Conservation (phyloP, 2,113 vertebrate genomes). For the Campylorhamphus procurvoides region DNA sequence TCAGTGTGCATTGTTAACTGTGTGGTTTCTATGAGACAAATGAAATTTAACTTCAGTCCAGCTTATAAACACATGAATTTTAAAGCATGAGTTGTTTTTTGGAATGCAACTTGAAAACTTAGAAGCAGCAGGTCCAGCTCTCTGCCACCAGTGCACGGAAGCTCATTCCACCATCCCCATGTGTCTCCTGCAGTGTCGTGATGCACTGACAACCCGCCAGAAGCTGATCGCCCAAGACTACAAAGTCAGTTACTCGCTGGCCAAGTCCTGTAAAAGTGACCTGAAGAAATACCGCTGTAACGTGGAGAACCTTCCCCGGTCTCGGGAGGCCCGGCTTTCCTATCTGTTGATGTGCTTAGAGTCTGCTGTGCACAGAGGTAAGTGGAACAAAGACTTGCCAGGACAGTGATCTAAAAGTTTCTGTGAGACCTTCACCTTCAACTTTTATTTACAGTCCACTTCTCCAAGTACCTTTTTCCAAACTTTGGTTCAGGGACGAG, state of each 20-base stretch:
- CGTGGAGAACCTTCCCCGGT: constrained; percentile 90
- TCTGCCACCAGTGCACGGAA: rapidly evolving
- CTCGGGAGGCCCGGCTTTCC: constrained; percentile 93
- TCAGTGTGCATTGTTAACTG: not conserved
- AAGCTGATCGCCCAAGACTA: constrained; percentile 98
- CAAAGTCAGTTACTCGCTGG: constrained; percentile 94
- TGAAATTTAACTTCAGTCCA: not conserved
- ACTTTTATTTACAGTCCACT: rapidly evolving
- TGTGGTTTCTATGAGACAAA: not conserved
- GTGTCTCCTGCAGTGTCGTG: constrained; percentile 84
- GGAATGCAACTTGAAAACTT: not conserved
- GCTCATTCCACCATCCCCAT: not conserved
- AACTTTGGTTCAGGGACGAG: not conserved
- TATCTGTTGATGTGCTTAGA: constrained; percentile 95
- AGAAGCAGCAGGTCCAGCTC: not conserved
- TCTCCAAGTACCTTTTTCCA: not conserved
- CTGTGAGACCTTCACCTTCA: not conserved
- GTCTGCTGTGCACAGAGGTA: constrained; percentile 93
- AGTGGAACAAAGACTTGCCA: not conserved
- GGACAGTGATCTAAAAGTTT: not conserved
- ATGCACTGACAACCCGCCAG: constrained; percentile 92
- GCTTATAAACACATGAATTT: not conserved
- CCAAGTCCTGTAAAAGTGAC: constrained; percentile 94
- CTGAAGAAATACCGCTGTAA: constrained; percentile 94
- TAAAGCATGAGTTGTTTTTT: not conserved